Base-by-base conservation (phyloP, 2,888 invertebrate genomes). In the Osedax frankpressi region DNA sequence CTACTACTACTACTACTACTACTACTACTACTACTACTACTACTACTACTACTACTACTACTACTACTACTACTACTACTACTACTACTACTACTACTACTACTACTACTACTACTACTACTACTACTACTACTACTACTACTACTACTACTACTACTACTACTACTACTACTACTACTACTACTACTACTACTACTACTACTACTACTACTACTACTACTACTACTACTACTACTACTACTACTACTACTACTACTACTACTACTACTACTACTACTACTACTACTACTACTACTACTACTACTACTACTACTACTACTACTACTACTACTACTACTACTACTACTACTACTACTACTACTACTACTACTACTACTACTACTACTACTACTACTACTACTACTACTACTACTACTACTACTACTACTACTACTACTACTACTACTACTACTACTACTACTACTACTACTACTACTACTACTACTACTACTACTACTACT, bases 351-450 rank as follows among this genome's bases (percentile, higher is more conserved):
- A 44, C 44, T 44, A 44, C 44, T 44, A 44, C 44, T 44, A 44
- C 44, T 44, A 44, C 44, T 44, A 44, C 44, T 44, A 44, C 44
- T 44, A 44, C 44, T 44, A 44, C 44, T 44, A 44, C 44, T 44
- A 44, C 44, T 44, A 44, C 44, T 44, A 44, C 44, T 44, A 44
- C 44, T 44, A 44, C 44, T 44, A 65, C 65, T 65, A n/a, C 65
- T 26, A 65, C 65, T 65, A 24, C 70, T 28, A 70, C 70, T 70
- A 24, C 70, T 28, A 70, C 70, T 28, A 24, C 70, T 28, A 65
- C 65, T 65, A n/a, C 65, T 65, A 65, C 65, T 65, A n/a, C 65
- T 65, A 65, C 65, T 65, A 65, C 65, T 65, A n/a, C 65, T 65
- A 65, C 65, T 65, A n/a, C 65, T 65, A 65, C 65, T 65, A 27